Conservation (phyloP, 2,113 vertebrate species). For the Eidolon helvum region DNA sequence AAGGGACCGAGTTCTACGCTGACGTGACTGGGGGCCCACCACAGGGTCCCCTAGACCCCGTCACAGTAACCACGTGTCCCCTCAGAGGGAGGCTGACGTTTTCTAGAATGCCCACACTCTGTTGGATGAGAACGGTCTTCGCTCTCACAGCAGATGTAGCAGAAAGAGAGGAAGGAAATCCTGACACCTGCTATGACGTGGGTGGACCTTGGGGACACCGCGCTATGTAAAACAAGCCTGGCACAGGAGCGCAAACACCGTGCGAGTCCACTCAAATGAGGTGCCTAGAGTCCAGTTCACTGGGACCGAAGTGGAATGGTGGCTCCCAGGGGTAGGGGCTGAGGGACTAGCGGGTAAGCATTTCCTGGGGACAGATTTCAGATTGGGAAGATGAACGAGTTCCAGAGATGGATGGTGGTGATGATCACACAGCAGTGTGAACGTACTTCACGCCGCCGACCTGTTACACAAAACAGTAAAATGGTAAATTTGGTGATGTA, state of each 20-base stretch:
- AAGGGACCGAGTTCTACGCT: not conserved
- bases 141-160: not conserved
- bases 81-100: not conserved
- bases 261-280: not conserved
- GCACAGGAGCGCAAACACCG: not conserved
- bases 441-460: not conserved
- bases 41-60: not conserved
- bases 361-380: not conserved
- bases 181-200: not conserved
- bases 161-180: not conserved
- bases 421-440: not conserved
- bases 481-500: not conserved
- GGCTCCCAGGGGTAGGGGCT: too few relatives aligned
- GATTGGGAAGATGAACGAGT: not conserved
- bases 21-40: not conserved
- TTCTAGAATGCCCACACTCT: not conserved
- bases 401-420: not conserved
- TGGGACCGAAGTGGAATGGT: not conserved
- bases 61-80: not conserved
- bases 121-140: not conserved
- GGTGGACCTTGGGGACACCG: not conserved
- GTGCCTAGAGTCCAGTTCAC: not conserved
- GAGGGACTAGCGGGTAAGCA: not conserved
- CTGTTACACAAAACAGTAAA: not conserved
- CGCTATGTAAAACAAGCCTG: not conserved